Conservation (phyloP, 2,888 invertebrate genomes). For the Thymelicus sylvestris region DNA sequence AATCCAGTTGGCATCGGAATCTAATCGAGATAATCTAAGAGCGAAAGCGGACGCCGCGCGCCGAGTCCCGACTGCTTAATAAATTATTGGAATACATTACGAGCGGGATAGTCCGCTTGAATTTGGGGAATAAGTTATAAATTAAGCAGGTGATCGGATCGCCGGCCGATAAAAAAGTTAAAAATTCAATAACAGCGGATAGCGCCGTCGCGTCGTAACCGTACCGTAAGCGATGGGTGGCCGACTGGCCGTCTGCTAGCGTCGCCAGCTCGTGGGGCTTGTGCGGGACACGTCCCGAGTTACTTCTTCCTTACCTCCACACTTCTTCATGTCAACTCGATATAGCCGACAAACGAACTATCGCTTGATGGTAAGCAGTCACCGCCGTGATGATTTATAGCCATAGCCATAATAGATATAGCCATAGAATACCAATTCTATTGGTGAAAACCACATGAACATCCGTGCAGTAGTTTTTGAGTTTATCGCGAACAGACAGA, state of each 20-base stretch:
- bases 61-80: slow-evolving; percentile 24
- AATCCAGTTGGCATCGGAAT: slow-evolving; percentile 1
- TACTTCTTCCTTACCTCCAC: no score
- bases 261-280: background rate
- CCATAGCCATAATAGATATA: no score
- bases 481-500: no score
- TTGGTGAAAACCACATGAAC: no score
- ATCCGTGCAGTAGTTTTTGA: no score
- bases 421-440: no score
- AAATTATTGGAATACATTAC: slow-evolving; percentile 35
- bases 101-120: slow-evolving; percentile 5
- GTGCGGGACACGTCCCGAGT: background rate
- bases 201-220: slow-evolving; percentile 1
- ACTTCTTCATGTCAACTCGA: no score
- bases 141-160: slow-evolving; percentile 35
- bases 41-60: slow-evolving; percentile 21
- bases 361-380: no score
- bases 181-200: slow-evolving; percentile 37
- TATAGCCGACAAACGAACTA: no score
- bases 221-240: slow-evolving; percentile 33
- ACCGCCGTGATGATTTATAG: no score
- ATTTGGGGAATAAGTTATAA: slow-evolving; percentile 35
- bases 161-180: slow-evolving; percentile 35
- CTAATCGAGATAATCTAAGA: slow-evolving; percentile 30
- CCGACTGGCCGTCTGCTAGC: slow-evolving; percentile 2